Conservation (phyloP, 2,113 vertebrate species). For the Talpa occidentalis region DNA sequence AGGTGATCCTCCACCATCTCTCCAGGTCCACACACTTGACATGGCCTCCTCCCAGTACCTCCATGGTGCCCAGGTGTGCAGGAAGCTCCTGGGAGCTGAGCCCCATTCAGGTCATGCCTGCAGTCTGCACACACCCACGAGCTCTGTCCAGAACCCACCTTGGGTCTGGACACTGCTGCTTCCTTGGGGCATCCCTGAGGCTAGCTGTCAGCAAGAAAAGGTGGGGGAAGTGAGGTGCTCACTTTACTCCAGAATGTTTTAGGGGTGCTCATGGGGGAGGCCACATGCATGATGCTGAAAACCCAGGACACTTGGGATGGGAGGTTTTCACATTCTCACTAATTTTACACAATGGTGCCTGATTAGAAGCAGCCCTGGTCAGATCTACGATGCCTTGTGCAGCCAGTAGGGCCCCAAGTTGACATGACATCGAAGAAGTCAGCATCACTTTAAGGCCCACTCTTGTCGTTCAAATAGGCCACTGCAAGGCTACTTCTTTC, state of each 20-base stretch:
- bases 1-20: no score
- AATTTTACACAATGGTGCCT: neutral
- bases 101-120: neutral
- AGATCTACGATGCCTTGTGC: neutral
- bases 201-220: neutral
- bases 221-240: neutral
- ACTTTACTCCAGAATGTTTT: no score
- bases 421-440: fast-evolving
- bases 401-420: no score
- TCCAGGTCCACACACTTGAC: neutral
- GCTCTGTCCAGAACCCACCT: neutral
- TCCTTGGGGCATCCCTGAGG: neutral
- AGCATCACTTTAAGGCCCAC: neutral
- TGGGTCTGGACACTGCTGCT: neutral
- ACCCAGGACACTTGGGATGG: neutral
- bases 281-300: neutral
- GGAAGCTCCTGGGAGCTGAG: neutral
- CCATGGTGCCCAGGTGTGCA: fast-evolving
- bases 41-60: fast-evolving
- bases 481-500: no score
- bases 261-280: neutral
- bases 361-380: neutral
- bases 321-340: neutral
- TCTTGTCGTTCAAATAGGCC: neutral
- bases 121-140: fast-evolving